phyloP scores from a whole-genome alignment of 1,140 invertebrate species.

The Drosophila pachea region DNA sequence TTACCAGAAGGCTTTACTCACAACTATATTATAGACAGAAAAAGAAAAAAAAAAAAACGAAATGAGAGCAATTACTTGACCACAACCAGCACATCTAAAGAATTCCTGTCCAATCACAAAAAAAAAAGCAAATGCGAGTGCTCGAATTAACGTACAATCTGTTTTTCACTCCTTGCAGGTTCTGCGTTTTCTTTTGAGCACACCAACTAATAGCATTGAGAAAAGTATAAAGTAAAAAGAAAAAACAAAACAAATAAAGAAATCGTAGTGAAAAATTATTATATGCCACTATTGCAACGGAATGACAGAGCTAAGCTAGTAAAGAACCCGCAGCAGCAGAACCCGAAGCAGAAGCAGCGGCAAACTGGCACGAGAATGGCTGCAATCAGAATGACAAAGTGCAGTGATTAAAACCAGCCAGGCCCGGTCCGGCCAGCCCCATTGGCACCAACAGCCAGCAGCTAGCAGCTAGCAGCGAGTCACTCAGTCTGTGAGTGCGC shows the following conservation, averaged over 20 bases:
- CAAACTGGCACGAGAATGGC: conserved; percentile 63
- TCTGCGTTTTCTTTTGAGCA: conserved; percentile 65
- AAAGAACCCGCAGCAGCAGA: conserved; percentile 2
- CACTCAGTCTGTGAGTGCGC: conserved; percentile 32
- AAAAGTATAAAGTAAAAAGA: conserved; percentile 30
- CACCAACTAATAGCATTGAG: conserved; percentile 68
- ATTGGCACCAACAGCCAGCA: conserved; percentile 48
- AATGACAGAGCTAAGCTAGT: conserved; percentile 34
- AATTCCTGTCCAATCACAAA: conserved; percentile 16
- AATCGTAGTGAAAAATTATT: conserved; percentile 53
- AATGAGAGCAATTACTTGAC: background rate
- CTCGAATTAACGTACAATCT: conserved; percentile 40
- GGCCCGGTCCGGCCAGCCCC: conserved; percentile 53
- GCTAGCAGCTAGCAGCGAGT: conserved; percentile 6
- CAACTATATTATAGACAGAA: too few species aligned
- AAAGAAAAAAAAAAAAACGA: too few species aligned
- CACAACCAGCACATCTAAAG: conserved; percentile 1
- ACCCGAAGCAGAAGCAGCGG: conserved; percentile 28
- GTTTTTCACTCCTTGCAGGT: conserved; percentile 59
- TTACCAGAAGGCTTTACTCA: background rate
- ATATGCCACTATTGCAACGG: conserved; percentile 41
- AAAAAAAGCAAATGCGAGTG: conserved; percentile 12
- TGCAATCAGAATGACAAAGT: conserved; percentile 66
- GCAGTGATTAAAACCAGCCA: conserved; percentile 76
- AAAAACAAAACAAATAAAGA: conserved; percentile 5